Percentiles rank a stretch among this genome's conserved stretches.
Evolutionary conservation across 2,888 invertebrate genomes (phyloP).

Genomic region (Drosophila flavopinicola): DNA sequence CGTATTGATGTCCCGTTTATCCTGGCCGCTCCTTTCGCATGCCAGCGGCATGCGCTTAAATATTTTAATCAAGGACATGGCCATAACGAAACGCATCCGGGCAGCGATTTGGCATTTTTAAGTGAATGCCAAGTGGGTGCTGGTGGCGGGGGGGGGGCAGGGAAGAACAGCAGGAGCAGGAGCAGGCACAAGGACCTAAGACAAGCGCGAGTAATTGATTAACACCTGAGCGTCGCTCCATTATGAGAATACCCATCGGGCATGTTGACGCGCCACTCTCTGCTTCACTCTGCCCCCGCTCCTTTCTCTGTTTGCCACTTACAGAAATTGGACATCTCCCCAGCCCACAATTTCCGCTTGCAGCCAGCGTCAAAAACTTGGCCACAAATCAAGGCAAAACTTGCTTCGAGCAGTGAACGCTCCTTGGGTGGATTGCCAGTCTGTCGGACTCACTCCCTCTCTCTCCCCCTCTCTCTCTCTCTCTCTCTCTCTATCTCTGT

Average conservation of each 20-base stretch:
- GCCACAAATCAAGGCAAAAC: constrained; percentile 54
- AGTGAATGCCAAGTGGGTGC: constrained; percentile 13
- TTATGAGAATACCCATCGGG: constrained; percentile 48
- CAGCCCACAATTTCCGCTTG: neutral
- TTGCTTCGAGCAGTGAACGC: constrained; percentile 14
- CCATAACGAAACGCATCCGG: constrained; percentile 32
- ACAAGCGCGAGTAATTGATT: constrained; percentile 58
- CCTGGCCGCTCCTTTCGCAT: constrained; percentile 25
- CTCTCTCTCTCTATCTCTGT: too few relatives aligned
- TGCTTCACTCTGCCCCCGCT: neutral
- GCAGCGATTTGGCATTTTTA: constrained; percentile 41
- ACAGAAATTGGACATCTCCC: constrained; percentile 47
- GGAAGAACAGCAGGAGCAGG: too few relatives aligned
- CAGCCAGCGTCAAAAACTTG: neutral
- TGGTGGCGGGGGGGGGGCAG: neutral
- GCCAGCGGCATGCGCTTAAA: constrained; percentile 46
- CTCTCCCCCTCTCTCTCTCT: too few relatives aligned
- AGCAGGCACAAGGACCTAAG: constrained; percentile 6
- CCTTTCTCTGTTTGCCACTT: constrained; percentile 41
- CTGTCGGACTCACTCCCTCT: too few relatives aligned
- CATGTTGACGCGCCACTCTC: constrained; percentile 18
- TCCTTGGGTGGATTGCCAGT: neutral
- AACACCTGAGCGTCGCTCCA: constrained; percentile 64
- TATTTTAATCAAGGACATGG: constrained; percentile 59
- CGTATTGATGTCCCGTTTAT: constrained; percentile 16